These are phyloP conservation scores for Pterostichus madidus DNA, from an alignment of 2,888 invertebrate species.

Conservation along the genomic window DNA sequence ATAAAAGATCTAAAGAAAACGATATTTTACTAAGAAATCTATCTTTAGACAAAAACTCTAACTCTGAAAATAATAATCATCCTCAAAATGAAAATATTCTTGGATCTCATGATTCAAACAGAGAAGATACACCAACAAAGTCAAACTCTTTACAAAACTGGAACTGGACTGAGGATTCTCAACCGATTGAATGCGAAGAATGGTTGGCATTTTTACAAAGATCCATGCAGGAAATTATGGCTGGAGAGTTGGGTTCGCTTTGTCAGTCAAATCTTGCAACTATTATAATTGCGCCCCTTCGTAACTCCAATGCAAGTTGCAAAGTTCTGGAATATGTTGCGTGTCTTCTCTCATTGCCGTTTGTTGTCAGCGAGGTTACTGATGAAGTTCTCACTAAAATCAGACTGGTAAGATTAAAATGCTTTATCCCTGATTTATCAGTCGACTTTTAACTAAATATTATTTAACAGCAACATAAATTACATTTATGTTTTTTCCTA, in stretches of 20 bases:
- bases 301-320: slow-evolving; percentile 82
- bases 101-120: slow-evolving; percentile 58
- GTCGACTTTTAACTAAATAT: neutral
- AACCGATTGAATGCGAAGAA: slow-evolving; percentile 90
- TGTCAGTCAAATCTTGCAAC: slow-evolving; percentile 84
- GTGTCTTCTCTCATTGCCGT: slow-evolving; percentile 82
- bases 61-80: slow-evolving; percentile 40
- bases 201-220: slow-evolving; percentile 91
- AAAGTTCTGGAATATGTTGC: slow-evolving; percentile 83
- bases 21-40: slow-evolving; percentile 24
- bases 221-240: slow-evolving; percentile 90
- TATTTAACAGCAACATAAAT: too few species aligned
- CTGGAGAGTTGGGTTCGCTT: slow-evolving; percentile 87
- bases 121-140: slow-evolving; percentile 66
- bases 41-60: slow-evolving; percentile 35
- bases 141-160: slow-evolving; percentile 63
- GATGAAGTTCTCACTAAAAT: slow-evolving; percentile 78
- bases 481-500: too few species aligned
- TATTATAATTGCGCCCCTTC: slow-evolving; percentile 80
- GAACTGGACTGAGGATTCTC: slow-evolving; percentile 77
- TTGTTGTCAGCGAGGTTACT: slow-evolving; percentile 78
- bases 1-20: slow-evolving; percentile 61
- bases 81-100: slow-evolving; percentile 25
- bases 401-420: slow-evolving; percentile 74
- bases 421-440: neutral